These are phyloP conservation scores for Spizaetus ornatus DNA, from an alignment of 2,113 vertebrate genomes.

Conservation along the genomic window DNA sequence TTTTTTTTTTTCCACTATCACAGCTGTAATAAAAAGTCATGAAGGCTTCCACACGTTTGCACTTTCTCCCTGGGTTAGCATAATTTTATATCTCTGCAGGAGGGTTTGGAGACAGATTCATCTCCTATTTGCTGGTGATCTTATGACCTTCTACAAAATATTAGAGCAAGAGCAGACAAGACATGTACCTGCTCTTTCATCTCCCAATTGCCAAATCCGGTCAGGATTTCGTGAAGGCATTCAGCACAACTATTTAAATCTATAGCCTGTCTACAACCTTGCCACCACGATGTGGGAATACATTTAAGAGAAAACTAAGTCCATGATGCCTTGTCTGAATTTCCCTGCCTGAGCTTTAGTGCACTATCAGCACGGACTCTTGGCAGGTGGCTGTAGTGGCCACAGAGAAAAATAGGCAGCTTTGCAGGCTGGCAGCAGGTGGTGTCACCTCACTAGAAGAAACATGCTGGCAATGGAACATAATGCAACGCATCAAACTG, in stretches of 20 bases:
- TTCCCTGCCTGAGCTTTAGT: neutral
- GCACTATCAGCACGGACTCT: accelerated
- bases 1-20: neutral
- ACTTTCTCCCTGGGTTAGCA: accelerated
- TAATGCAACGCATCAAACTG: neutral
- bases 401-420: neutral
- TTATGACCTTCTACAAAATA: neutral
- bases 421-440: neutral
- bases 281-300: neutral
- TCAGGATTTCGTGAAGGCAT: neutral
- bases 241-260: neutral
- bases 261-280: neutral
- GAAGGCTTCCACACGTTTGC: neutral
- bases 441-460: neutral
- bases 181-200: neutral
- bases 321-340: neutral
- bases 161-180: neutral
- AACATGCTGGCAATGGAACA: neutral
- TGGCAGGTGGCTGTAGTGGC: neutral
- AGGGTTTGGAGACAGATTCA: neutral
- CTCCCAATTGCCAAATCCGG: accelerated
- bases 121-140: neutral
- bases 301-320: neutral
- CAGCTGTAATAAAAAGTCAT: neutral
- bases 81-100: neutral